These are phyloP conservation scores for Thalassophryne amazonica DNA, from an alignment of 2,797 vertebrate genomes.

Conservation along the genomic window DNA sequence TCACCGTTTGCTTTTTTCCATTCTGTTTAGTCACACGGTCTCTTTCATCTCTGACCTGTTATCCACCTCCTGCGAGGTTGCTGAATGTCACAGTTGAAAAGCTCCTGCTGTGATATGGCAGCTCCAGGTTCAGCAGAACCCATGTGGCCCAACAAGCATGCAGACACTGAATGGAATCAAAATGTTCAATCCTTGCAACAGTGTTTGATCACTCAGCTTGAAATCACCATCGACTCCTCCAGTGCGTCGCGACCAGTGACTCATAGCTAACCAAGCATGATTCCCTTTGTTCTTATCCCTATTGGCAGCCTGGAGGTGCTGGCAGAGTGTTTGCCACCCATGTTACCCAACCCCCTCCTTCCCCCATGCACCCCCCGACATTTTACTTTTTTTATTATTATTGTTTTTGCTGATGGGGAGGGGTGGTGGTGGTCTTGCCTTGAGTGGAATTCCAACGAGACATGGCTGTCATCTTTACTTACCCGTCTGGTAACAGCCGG, in stretches of 20 bases:
- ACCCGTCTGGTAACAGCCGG: constrained; percentile 42
- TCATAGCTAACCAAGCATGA: constrained; percentile 28
- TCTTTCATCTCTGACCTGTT: constrained; percentile 41
- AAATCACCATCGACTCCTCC: constrained; percentile 10
- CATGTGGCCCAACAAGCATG: background rate
- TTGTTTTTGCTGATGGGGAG: constrained; percentile 14
- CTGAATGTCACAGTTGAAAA: constrained; percentile 39
- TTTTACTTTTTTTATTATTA: constrained; percentile 30
- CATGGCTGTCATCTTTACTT: constrained; percentile 72
- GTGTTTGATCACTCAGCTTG: constrained; percentile 4
- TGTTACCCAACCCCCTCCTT: constrained; percentile 15
- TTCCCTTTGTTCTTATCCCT: constrained; percentile 50
- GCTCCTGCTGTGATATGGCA: constrained; percentile 13
- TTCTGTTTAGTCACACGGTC: constrained; percentile 20
- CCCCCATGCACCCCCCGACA: constrained; percentile 48
- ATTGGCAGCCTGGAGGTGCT: constrained; percentile 40
- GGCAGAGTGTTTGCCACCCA: constrained; percentile 39
- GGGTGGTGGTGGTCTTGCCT: constrained; percentile 23
- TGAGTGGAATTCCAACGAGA: constrained; percentile 41
- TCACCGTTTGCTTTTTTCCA: constrained; percentile 18
- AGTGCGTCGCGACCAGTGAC: constrained; percentile 3
- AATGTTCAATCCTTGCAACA: constrained; percentile 3
- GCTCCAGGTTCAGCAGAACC: background rate
- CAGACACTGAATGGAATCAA: background rate
- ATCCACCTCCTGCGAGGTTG: constrained; percentile 30